Percentiles rank a stretch among this genome's conserved stretches.
Evolutionary conservation across 2,113 vertebrate genomes (phyloP).

Genomic region (Zosterops pallidus): DNA sequence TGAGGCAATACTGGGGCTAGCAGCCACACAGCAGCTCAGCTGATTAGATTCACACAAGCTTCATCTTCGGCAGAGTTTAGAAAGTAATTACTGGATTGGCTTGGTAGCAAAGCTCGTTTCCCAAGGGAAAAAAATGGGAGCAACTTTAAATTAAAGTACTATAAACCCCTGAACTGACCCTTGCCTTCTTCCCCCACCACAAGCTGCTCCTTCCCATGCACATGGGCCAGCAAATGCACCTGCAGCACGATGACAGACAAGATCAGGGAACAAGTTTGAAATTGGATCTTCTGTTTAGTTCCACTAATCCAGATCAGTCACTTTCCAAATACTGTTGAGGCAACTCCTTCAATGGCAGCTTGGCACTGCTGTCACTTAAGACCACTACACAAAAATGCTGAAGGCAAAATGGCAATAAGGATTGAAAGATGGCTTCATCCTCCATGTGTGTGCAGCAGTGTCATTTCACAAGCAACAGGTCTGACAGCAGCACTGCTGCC

Average conservation of each 20-base stretch:
- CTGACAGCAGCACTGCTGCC: constrained; percentile 35
- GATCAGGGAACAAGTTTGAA: not conserved
- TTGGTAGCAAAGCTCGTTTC: not conserved
- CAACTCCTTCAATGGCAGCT: not conserved
- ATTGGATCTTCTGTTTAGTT: not conserved
- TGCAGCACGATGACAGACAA: not conserved
- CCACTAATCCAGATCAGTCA: not conserved
- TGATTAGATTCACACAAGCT: not conserved
- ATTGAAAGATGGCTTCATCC: not conserved
- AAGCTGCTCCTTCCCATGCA: not conserved
- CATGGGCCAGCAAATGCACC: not conserved
- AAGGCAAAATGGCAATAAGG: not conserved
- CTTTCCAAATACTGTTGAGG: not conserved
- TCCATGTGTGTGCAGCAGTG: not conserved
- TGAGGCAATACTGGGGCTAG: not conserved
- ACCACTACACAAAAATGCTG: not conserved
- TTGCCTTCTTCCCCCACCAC: not conserved
- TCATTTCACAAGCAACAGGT: constrained; percentile 27
- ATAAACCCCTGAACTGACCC: not conserved
- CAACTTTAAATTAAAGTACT: not conserved
- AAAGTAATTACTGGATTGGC: not conserved
- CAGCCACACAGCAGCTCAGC: not conserved
- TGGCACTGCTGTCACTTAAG: not conserved
- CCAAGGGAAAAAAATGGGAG: rapidly evolving
- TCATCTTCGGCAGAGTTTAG: not conserved